Base-by-base conservation (phyloP, 2,888 invertebrate genomes). In the Stenchaetothrips biformis region DNA sequence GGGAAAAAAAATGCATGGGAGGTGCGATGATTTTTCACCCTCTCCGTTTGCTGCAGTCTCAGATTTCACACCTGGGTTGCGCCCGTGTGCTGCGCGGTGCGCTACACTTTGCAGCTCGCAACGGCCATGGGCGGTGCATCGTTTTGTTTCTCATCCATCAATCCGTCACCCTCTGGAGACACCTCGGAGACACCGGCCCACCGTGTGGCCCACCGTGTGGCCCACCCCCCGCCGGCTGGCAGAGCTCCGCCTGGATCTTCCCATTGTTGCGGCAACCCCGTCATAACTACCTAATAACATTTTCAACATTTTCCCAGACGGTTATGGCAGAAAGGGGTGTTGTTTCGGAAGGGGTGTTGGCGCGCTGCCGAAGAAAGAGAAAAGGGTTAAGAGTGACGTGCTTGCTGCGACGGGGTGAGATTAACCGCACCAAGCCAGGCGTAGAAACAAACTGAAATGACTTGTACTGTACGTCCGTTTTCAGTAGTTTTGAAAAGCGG, bases 361-460 rank as follows among this genome's bases (percentile, higher is more conserved):
- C 80, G 25, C 53, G 78, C 25, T 62, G 67, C 62, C 67, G 62
- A 80, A 78, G 80, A 13, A 59, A 59, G 2, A 59, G 16, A 59
- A 59, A 59, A 59, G 18, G 18, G 59, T 16, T 37, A 0, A 59
- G 59, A 18, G 59, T 13, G 59, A 59, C 37, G 37, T 37, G 37
- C 37, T 37, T 37, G 37, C 37, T 37, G 37, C 37, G 37, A 37
- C 37, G 37, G 4, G 37, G 37, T 37, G 37, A 37, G 37, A 37
- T 37, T 37, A 37, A 37, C 37, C 37, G 37, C 37, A 37, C n/a
- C n/a, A n/a, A n/a, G n/a, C n/a, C n/a, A n/a, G n/a, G 37, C 37
- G 37, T 37, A 4, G 4, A 37, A 4, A 4, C 37, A 37, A 37
- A 37, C 37, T 37, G 37, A 37, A 37, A 37, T 37, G 37, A 37